Percentiles rank a stretch among this genome's conserved stretches.
Evolutionary conservation across 1,140 invertebrate genomes (phyloP).

Genomic region (Protaetia brevitarsis): DNA sequence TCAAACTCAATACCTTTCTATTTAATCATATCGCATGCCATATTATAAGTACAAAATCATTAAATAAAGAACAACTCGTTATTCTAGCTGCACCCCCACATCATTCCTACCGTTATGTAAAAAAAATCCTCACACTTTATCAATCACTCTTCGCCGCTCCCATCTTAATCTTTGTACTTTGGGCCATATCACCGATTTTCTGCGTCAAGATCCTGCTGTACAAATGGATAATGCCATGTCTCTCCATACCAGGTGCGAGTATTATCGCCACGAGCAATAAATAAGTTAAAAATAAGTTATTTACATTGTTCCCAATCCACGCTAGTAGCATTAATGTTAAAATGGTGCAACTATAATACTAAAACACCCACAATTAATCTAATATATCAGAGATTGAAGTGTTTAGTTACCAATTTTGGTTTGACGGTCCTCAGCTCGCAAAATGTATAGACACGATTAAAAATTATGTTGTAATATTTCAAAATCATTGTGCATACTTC

Average conservation of each 20-base stretch:
- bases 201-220: slow-evolving; percentile 34
- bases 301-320: slow-evolving; percentile 75
- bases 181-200: slow-evolving; percentile 39
- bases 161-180: slow-evolving; percentile 32
- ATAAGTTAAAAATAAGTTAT: slow-evolving; percentile 80
- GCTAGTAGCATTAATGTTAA: slow-evolving; percentile 62
- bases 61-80: too few species aligned
- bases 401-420: slow-evolving; percentile 67
- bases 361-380: slow-evolving; percentile 44
- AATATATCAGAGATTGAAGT: slow-evolving; percentile 4
- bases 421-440: slow-evolving; percentile 56
- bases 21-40: too few species aligned
- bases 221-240: slow-evolving; percentile 44
- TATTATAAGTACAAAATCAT: too few species aligned
- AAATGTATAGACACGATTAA: slow-evolving; percentile 48
- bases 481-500: slow-evolving; percentile 63
- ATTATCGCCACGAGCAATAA: slow-evolving; percentile 54
- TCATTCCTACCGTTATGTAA: too few species aligned
- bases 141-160: not conserved
- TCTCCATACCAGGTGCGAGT: slow-evolving; percentile 57
- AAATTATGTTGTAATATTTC: slow-evolving; percentile 40
- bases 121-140: too few species aligned
- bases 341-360: slow-evolving; percentile 75
- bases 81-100: too few species aligned
- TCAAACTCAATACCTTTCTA: too few species aligned